phyloP scores from a whole-genome alignment of 2,888 invertebrate genomes.

The Campoletis raptor region DNA sequence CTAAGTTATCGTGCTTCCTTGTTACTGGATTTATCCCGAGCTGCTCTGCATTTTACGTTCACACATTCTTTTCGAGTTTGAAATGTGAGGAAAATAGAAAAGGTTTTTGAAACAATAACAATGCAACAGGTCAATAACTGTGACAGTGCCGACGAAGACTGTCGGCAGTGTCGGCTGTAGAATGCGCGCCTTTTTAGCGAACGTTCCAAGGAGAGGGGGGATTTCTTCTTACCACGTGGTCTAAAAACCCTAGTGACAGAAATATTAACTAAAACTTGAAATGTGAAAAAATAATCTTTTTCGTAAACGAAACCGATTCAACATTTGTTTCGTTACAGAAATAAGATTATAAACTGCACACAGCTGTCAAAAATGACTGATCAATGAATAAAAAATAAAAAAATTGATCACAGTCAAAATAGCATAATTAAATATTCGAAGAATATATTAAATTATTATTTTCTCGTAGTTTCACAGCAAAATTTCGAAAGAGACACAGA shows the following conservation, averaged over 20 bases:
- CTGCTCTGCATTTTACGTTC: background rate
- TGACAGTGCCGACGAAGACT: background rate
- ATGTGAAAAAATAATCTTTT: background rate
- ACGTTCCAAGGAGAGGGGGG: slow-evolving; percentile 8
- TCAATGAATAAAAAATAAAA: too few species aligned
- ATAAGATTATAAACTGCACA: too few species aligned
- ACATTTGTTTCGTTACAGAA: too few species aligned
- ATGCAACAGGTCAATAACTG: slow-evolving; percentile 54
- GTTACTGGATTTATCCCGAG: background rate
- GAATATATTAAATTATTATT: too few species aligned
- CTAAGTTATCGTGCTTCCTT: background rate
- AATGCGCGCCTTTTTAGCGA: slow-evolving; percentile 55
- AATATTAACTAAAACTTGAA: background rate
- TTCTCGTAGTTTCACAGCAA: too few species aligned
- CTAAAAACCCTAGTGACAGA: background rate
- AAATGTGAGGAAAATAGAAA: background rate
- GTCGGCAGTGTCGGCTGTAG: background rate
- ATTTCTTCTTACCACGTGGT: slow-evolving; percentile 11
- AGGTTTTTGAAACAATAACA: slow-evolving; percentile 25
- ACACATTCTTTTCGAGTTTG: background rate
- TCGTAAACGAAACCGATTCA: background rate
- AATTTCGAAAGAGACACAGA: too few species aligned
- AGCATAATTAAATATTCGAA: too few species aligned
- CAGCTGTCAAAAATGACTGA: background rate
- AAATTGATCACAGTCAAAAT: too few species aligned